Conservation (phyloP, 2,797 vertebrate species). For the Myotis pilosus region DNA sequence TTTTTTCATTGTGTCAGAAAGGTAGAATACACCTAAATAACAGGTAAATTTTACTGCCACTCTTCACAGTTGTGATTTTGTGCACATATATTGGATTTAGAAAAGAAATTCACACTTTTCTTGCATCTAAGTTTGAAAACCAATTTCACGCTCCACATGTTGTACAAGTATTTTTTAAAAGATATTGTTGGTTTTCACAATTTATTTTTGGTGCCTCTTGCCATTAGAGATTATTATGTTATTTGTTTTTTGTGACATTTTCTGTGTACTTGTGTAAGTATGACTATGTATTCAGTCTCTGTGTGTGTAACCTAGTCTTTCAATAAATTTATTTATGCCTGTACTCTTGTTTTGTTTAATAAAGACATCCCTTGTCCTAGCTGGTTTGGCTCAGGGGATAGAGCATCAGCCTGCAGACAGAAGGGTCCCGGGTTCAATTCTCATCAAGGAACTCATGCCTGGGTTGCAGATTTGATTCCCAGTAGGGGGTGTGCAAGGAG, state of each 20-base stretch:
- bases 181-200: neutral
- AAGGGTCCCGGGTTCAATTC: too few relatives aligned
- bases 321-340: neutral
- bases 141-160: neutral
- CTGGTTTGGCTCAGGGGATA: too few relatives aligned
- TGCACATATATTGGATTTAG: neutral
- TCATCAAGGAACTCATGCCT: too few relatives aligned
- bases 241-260: neutral
- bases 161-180: neutral
- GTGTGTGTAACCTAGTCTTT: neutral
- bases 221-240: neutral
- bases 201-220: neutral
- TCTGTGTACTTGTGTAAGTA: neutral
- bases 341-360: neutral
- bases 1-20: neutral
- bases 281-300: neutral
- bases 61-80: neutral
- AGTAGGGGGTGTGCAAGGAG: too few relatives aligned
- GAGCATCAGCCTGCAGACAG: too few relatives aligned
- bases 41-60: neutral
- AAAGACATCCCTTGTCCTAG: neutral
- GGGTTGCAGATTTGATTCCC: too few relatives aligned
- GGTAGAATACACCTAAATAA: neutral
- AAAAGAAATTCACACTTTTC: neutral
- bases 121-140: neutral